phyloP scores from a whole-genome alignment of 2,113 vertebrate genomes.

The Chloropsis cyanopogon region DNA sequence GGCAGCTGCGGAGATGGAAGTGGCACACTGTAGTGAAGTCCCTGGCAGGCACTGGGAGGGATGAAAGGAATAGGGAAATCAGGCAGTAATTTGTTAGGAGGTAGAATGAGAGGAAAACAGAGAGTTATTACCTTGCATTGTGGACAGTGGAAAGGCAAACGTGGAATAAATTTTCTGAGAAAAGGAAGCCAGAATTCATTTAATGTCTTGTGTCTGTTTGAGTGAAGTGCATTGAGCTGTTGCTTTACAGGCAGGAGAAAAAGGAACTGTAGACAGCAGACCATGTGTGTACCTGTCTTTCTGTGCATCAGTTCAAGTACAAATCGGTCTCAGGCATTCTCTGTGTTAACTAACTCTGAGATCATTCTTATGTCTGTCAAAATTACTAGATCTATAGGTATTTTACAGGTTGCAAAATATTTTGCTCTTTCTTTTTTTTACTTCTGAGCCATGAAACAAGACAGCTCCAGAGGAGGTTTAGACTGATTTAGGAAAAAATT shows the following conservation, averaged over 20 bases:
- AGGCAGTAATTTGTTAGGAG: not conserved
- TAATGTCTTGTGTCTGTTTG: accelerated
- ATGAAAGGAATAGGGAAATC: not conserved
- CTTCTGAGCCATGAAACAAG: not conserved
- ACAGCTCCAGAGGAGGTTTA: not conserved
- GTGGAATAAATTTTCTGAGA: not conserved
- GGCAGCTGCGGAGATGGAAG: not conserved
- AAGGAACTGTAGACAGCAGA: not conserved
- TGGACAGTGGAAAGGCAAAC: not conserved
- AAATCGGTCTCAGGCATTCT: not conserved
- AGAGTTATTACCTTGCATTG: not conserved
- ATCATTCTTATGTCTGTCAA: not conserved
- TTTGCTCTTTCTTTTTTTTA: not conserved
- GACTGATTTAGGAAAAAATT: not conserved
- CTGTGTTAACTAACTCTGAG: not conserved
- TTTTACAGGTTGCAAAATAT: not conserved
- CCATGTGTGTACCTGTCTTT: not conserved
- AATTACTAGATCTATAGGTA: not conserved
- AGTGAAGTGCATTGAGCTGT: not conserved
- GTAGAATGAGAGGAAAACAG: not conserved
- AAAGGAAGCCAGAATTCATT: not conserved
- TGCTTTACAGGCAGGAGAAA: not conserved
- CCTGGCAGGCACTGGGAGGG: not conserved
- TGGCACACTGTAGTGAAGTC: accelerated
- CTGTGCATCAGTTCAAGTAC: not conserved